Evolutionary conservation across 2,113 vertebrate species (phyloP), one percentile per base, ranked within the genome.

Genomic region (Microtus ochrogaster): DNA sequence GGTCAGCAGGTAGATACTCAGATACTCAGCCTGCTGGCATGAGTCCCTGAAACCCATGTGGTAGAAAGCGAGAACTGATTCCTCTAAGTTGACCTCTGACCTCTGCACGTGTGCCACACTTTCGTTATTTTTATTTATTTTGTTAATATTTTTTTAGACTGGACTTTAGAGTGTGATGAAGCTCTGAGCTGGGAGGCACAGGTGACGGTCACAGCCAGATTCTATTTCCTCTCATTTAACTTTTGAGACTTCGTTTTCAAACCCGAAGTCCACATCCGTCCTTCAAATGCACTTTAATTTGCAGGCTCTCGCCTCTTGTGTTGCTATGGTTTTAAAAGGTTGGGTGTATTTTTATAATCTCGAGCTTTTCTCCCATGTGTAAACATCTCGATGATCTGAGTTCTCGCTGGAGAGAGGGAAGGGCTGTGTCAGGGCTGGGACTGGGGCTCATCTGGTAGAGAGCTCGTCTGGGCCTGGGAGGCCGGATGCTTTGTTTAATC

Each of bases 271-370:
- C 5, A 14, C 0, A 33, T 41, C 77, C 82, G n/a, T 39, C 61
- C 47, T 55, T 39, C 24, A 76, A 82, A 74, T 13, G 16, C 7
- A 30, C 72, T 89, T 79, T 73, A 5, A 49, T 88, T 21, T 86
- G 70, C 73, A 90, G 86, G 36, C 89, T 91, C 58, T 58, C 66
- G 63, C 39, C 78, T 89, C 78, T 68, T 84, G 83, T 41, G 93
- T 95, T 96, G 96, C 93, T 63, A 90, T 94, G 95, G 95, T 81
- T 95, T 97, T 96, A 44, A 92, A 97, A 96, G 93, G 91, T 96
- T 63, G 49, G 4, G 9, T 81, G 36, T 90, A 93, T 97, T 94
- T 96, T 91, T 96, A 61, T 95, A 92, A 94, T 93, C 33, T 77
- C 58, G 65, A 82, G 92, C 66, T 89, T 94, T 44, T 83, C 49